Percentiles rank a stretch among this genome's conserved stretches.
phyloP scores from a whole-genome alignment of 2,888 invertebrate genomes.

The Sympetrum striolatum region DNA sequence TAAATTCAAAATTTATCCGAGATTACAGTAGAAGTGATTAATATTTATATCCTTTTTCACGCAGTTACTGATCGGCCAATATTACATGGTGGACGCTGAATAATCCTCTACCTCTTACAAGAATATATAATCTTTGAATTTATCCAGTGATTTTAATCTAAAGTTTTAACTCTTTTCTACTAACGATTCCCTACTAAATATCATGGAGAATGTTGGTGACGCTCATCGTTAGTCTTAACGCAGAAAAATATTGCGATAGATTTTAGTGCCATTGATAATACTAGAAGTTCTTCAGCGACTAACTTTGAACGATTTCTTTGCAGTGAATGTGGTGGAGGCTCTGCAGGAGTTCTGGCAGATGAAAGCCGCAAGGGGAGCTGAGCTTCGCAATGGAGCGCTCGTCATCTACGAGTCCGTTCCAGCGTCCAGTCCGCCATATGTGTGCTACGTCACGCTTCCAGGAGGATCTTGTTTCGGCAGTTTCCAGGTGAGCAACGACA shows the following conservation, averaged over 20 bases:
- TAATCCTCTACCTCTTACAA: too few species aligned
- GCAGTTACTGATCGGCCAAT: too few species aligned
- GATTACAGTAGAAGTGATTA: too few species aligned
- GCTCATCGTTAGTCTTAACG: neutral
- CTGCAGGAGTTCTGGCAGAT: slow-evolving; percentile 97
- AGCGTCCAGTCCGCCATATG: slow-evolving; percentile 88
- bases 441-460: slow-evolving; percentile 93
- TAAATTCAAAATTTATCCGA: too few species aligned
- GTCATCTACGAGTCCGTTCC: slow-evolving; percentile 96
- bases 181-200: neutral
- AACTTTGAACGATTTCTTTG: slow-evolving; percentile 51
- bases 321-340: slow-evolving; percentile 95
- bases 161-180: neutral
- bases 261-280: neutral
- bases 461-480: slow-evolving; percentile 96
- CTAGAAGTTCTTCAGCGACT: neutral
- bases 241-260: neutral
- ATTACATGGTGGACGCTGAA: too few species aligned
- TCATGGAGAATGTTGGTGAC: neutral
- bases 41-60: too few species aligned
- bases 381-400: slow-evolving; percentile 84
- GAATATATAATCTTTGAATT: too few species aligned
- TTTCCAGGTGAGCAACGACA: slow-evolving; percentile 73
- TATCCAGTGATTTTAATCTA: too few species aligned
- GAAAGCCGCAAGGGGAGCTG: slow-evolving; percentile 88